Conservation (phyloP, 2,888 invertebrate species). For the Lasius platythorax region DNA sequence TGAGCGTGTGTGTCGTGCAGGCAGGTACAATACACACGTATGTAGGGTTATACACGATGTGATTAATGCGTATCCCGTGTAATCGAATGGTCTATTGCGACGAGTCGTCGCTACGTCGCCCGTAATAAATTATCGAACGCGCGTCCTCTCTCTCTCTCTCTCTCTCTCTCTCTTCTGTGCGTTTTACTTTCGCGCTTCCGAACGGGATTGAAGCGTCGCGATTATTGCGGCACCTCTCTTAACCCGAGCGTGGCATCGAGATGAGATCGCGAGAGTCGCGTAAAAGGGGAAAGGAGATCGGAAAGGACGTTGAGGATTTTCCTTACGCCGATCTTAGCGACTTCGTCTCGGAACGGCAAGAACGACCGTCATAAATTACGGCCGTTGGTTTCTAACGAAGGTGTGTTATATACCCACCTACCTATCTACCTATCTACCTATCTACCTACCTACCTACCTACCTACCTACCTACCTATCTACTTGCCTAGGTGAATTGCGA, state of each 20-base stretch:
- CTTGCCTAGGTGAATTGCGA: constrained; percentile 65
- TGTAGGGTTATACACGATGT: constrained; percentile 44
- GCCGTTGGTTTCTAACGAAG: constrained; percentile 63
- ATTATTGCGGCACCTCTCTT: not conserved
- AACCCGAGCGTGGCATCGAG: not conserved
- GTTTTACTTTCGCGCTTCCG: constrained; percentile 1
- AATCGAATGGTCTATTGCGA: constrained; percentile 44
- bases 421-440: constrained; percentile 31
- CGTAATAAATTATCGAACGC: constrained; percentile 28
- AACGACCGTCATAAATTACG: constrained; percentile 67
- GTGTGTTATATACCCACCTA: constrained; percentile 66
- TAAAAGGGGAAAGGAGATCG: constrained; percentile 9
- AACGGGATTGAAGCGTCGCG: not conserved
- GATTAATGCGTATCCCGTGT: constrained; percentile 49
- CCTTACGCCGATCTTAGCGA: constrained; percentile 27
- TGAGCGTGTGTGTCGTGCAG: constrained; percentile 36
- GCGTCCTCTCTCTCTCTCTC: no score
- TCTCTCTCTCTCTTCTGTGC: not conserved
- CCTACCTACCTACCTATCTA: constrained; percentile 42
- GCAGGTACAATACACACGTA: constrained; percentile 3
- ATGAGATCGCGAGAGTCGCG: constrained; percentile 27
- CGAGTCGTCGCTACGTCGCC: constrained; percentile 17
- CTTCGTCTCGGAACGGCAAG: constrained; percentile 44
- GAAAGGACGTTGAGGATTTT: constrained; percentile 35
- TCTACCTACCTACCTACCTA: constrained; percentile 49